Percentiles rank a stretch among this genome's conserved stretches.
Conservation (phyloP, 2,797 vertebrate genomes). For the Smutsia temminckii region DNA sequence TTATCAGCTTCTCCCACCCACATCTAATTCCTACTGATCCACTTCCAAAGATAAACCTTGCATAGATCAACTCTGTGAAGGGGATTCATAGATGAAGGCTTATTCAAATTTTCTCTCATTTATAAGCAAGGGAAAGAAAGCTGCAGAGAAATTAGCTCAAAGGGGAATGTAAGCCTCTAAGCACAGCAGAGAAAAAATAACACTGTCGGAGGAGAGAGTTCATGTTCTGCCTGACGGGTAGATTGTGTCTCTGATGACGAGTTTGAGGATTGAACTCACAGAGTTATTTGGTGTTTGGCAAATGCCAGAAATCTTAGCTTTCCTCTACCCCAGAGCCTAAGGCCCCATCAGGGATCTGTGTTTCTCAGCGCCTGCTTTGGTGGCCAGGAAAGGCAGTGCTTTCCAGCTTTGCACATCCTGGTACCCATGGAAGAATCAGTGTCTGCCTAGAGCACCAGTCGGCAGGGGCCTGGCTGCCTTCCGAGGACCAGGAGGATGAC, state of each 20-base stretch:
- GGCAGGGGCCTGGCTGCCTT: no score
- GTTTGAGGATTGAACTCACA: background rate
- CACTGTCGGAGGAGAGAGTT: background rate
- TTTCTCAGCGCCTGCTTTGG: background rate
- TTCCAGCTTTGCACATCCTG: fast-evolving
- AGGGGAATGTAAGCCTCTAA: background rate
- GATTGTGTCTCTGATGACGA: background rate
- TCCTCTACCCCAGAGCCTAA: fast-evolving
- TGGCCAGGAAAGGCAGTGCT: background rate
- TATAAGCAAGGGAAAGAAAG: background rate
- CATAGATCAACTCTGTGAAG: background rate
- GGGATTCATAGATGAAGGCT: background rate
- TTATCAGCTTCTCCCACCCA: background rate
- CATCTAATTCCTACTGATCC: background rate
- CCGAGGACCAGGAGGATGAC: no score
- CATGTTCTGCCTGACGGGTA: background rate
- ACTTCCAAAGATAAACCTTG: background rate
- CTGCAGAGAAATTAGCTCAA: background rate
- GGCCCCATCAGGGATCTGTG: fast-evolving
- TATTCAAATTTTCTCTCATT: background rate
- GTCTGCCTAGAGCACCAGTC: background rate
- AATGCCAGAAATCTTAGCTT: background rate
- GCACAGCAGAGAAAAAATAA: background rate
- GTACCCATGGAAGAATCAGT: background rate
- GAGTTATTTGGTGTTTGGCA: background rate